Conservation (phyloP, 2,888 invertebrate genomes). For the Chirona hameri region DNA sequence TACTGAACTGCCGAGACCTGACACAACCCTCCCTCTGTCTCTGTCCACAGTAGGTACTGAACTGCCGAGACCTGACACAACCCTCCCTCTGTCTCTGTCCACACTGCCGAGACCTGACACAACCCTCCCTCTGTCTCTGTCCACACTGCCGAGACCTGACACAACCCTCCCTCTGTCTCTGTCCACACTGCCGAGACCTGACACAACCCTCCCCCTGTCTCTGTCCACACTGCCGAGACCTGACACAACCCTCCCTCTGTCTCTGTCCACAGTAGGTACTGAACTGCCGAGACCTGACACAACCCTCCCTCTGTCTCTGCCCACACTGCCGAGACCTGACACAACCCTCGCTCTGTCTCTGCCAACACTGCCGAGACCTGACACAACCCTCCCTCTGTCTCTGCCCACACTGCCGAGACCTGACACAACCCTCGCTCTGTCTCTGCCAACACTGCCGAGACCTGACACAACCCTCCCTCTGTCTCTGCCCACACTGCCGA, state of each 20-base stretch:
- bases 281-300: constrained; percentile 58
- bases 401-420: constrained; percentile 47
- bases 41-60: constrained; percentile 71
- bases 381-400: background rate
- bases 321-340: constrained; percentile 47
- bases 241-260: background rate
- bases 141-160: constrained; percentile 47
- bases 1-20: constrained; percentile 67
- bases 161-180: background rate
- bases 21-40: background rate
- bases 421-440: background rate
- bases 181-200: constrained; percentile 47
- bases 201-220: background rate
- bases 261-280: constrained; percentile 68
- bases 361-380: background rate
- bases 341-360: background rate
- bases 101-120: constrained; percentile 47
- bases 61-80: constrained; percentile 56
- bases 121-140: background rate
- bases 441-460: background rate
- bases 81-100: constrained; percentile 2
- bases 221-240: constrained; percentile 47
- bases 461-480: background rate
- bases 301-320: background rate
- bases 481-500: constrained; percentile 47